These are phyloP conservation scores for Agapetus fuscipes DNA, from an alignment of 2,888 invertebrate species.

Conservation along the genomic window DNA sequence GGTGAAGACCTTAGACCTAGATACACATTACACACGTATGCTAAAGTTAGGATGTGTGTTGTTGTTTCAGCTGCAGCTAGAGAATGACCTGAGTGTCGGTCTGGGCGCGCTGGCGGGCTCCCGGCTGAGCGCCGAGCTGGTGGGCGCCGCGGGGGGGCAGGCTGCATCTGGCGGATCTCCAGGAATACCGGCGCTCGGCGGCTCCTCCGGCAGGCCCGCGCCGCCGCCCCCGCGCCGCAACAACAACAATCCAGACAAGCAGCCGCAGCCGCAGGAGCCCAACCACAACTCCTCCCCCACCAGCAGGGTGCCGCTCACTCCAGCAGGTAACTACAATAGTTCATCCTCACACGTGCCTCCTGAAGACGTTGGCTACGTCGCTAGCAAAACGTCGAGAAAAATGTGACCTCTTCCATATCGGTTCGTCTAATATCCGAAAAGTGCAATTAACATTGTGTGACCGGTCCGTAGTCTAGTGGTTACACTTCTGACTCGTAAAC, in stretches of 20 bases:
- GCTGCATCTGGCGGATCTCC: not conserved
- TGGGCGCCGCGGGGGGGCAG: conserved; percentile 5
- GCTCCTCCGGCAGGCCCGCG: conserved; percentile 36
- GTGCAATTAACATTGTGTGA: no score
- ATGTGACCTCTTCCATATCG: no score
- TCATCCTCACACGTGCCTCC: no score
- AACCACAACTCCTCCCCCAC: conserved; percentile 42
- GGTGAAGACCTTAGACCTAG: no score
- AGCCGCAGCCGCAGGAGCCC: conserved; percentile 28
- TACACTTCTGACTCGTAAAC: no score
- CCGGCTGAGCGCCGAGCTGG: conserved; percentile 17
- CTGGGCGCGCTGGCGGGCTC: conserved; percentile 15
- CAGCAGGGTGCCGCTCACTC: conserved; percentile 43
- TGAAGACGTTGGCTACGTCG: no score
- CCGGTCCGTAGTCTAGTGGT: no score
- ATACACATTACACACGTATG: no score
- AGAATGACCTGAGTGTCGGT: conserved; percentile 19
- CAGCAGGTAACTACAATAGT: conserved; percentile 40
- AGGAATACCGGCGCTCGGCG: conserved; percentile 22
- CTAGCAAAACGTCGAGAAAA: no score
- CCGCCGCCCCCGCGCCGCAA: conserved; percentile 26
- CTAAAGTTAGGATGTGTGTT: no score
- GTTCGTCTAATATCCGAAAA: no score
- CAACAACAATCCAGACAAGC: conserved; percentile 35
- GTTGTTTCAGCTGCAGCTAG: conserved; percentile 20